Base-by-base conservation (phyloP, 2,797 vertebrate species). In the Fratercula arctica region DNA sequence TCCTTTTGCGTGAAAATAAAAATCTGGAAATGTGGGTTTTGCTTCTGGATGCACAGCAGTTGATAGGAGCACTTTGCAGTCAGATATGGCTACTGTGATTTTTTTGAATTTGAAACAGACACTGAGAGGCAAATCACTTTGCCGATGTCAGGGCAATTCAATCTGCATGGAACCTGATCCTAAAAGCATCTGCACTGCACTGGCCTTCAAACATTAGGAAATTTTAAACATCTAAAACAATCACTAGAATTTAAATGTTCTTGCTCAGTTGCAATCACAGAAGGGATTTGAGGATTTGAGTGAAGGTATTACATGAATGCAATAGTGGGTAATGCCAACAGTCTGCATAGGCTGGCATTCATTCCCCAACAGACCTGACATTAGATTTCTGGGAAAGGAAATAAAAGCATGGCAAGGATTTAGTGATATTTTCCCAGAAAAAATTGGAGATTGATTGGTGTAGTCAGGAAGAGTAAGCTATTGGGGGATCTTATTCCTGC, bases 31-130 rank as follows among this genome's bases (percentile, higher is more conserved):
- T 1, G 3, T 50, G 16, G 9, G 1, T 9, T 88, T 93, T 88
- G 31, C 45, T 91, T 82, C 67, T 89, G 48, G 54, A 84, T 25
- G 66, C 83, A 39, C 37, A 89, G 79, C 53, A 70, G 29, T 53
- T 85, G 80, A 83, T 54, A 87, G 74, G 25, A 96, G 56, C 78
- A 59, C 72, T 89, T 79, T 95, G 95, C 92, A 85, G 88, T 92
- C 81, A 95, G 74, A 87, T 77, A 90, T 59, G 72, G 75, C 87
- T 95, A 92, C 94, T 77, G 91, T 90, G 95, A 53, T 81, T 69
- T 90, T 92, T 95, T 68, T 96, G 89, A 90, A 95, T 92, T 95
- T 89, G 89, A 96, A 96, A 88, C 67, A 96, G 91, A 48, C 83
- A 92, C 37, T 33, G 69, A 87, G 48, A 94, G 50, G 75, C 35